Evolutionary conservation across 2,797 vertebrate species (phyloP).

Genomic region (Antrozous pallidus): DNA sequence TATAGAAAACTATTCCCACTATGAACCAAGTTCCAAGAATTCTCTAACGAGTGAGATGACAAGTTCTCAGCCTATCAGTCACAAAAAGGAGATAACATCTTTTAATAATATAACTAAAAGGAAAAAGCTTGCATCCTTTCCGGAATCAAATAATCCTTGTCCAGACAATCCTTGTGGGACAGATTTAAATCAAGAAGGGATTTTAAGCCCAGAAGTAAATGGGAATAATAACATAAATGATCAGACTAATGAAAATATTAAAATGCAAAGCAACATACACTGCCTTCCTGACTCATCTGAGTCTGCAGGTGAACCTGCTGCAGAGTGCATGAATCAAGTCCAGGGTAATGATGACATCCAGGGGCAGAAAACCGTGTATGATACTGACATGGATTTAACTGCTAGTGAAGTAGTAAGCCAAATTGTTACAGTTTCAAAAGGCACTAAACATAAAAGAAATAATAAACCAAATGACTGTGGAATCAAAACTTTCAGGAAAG

Average conservation of each 20-base stretch:
- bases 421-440: constrained; percentile 76
- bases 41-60: constrained; percentile 1
- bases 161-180: neutral
- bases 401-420: constrained; percentile 76
- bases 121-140: constrained; percentile 40
- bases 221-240: neutral
- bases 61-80: neutral
- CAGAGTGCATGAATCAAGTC: neutral
- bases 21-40: constrained; percentile 37
- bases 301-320: constrained; percentile 6
- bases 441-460: constrained; percentile 70
- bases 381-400: constrained; percentile 83
- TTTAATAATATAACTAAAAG: constrained; percentile 61
- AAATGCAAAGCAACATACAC: constrained; percentile 24
- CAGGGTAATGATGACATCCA: constrained; percentile 56
- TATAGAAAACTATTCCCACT: constrained; percentile 50
- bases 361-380: constrained; percentile 80
- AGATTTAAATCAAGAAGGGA: constrained; percentile 62
- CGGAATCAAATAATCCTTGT: constrained; percentile 42
- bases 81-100: neutral
- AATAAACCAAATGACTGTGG: constrained; percentile 56
- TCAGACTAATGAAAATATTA: neutral
- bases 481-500: constrained; percentile 79
- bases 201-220: constrained; percentile 24
- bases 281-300: neutral